Evolutionary conservation across 1,140 invertebrate species (phyloP), one percentile per base, ranked within the genome.

Genomic region (Leptonema lineaticorne): DNA sequence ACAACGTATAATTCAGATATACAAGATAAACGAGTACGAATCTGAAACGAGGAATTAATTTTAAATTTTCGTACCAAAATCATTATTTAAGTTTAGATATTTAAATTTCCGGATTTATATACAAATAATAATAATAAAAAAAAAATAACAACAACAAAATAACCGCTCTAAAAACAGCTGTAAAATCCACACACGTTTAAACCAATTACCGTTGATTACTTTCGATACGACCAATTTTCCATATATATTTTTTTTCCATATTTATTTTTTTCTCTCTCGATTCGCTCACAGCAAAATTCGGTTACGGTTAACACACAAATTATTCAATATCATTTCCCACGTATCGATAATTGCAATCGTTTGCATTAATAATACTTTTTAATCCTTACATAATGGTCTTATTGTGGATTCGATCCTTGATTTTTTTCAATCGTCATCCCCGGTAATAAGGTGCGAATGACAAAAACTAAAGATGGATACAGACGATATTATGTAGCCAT

Each of bases 251-350:
- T n/a, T n/a, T n/a, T n/a, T n/a, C n/a, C n/a, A n/a, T n/a, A n/a
- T n/a, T n/a, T n/a, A n/a, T 4, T 59, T 59, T 53, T 33, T 59
- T 57, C 24, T 26, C 14, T 11, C 1, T 22, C 22, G 11, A 26
- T 24, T 20, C 20, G 37, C n/a, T n/a, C 30, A 33, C 11, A 33
- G 5, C 5, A 11, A 9, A 59, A 59, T 59, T 37, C 57, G 28
- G 57, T 59, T 29, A 59, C 30, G 57, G 27, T n/a, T 59, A 59
- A 59, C 33, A 33, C 20, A 1, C 3, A 59, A 33, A 59, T 59
- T 59, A 59, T 59, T 59, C 24, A 59, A 33, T 59, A 59, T 59
- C 57, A 59, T 6, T 59, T 59, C 57, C 57, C 57, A 59, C 57
- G 57, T 33, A 30, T 30, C 14, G 57, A 59, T 59, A 59, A 59